Base-by-base conservation (phyloP, 2,888 invertebrate species). In the Agonopterix heracliana region DNA sequence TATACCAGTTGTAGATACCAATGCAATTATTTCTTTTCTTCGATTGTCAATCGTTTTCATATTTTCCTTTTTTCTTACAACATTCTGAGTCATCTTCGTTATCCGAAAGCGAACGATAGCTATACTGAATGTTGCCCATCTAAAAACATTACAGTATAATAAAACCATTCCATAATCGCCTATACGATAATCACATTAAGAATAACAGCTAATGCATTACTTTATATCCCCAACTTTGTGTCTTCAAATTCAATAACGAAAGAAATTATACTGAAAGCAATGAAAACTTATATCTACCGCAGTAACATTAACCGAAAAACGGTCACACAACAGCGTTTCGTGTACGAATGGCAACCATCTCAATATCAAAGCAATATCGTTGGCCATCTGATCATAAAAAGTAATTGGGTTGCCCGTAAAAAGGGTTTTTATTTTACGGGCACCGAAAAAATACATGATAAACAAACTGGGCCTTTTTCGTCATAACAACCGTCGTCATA, bases 361-460 rank as follows among this genome's bases (percentile, higher is more conserved):
- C 71, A 64, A 78, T 78, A 81, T 77, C 73, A 72, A 71, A 73
- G 71, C 70, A 63, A 74, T 82, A 82, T 78, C 74, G 74, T 63
- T 65, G 78, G 70, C 78, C 78, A 79, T 81, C 78, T 77, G 75
- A 73, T 75, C 81, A 70, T 87, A 86, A 87, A 87, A 87, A 77
- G 84, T 87, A 87, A 87, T 87, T 86, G 87, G 85, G 81, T 82
- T 70, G 72, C 74, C 78, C 69, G 78, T 85, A 84, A 86, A 84
- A 84, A 78, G 83, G 81, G 84, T 76, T 84, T 79, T 80, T 81
- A 83, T 81, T 86, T 86, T 86, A 86, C 70, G 75, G 69, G 65
- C 70, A 64, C 70, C 76, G 69, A 75, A 78, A 83, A 72, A 82
- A 82, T 78, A 78, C 72, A 80, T 80, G 80, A 82, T 81, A 85